Evolutionary conservation across 2,113 vertebrate species (phyloP), one percentile per base, ranked within the genome.

Genomic region (Paramisgurnus dabryanus): DNA sequence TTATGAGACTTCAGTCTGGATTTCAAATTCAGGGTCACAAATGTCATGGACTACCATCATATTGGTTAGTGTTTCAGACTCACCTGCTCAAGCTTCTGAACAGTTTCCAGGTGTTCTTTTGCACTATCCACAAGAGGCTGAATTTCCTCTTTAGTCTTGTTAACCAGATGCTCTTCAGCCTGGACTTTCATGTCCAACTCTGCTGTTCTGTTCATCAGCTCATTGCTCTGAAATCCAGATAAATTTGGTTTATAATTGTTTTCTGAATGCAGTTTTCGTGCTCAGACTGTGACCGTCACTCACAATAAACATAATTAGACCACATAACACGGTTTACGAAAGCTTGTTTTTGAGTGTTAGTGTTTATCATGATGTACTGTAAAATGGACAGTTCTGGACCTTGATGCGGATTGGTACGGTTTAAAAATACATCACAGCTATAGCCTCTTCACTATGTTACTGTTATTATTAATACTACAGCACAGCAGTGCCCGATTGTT

Each of bases 31-130:
- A 34, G 27, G 27, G 27, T 34, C 27, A 34, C 27, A 34, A 2
- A 34, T 34, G 27, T 34, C 27, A 34, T 34, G 27, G 27, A 34
- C 27, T 34, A 34, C 27, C 27, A 34, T 34, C 27, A 1, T 34
- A 34, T 58, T 58, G 55, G 17, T 6, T 58, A 7, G 7, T 47
- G 45, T 47, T 0, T 8, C 3, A 5, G 15, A 12, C 67, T 80
- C 77, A 94, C 93, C 92, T 91, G 75, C 12, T 83, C 67, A 12
- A 89, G 78, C 41, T 82, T 60, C 3, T 88, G 83, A 47, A 83
- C 49, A 8, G 47, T 82, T 73, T 89, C 86, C 85, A 91, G 60
- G 45, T 87, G 88, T 47, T 86, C 80, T n/a, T 41, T 72, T 64
- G 72, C 80, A 5, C 71, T 71, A 57, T 82, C 69, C 15, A 87